Base-by-base conservation (phyloP, 2,113 vertebrate species). In the Myiozetetes cayanensis region DNA sequence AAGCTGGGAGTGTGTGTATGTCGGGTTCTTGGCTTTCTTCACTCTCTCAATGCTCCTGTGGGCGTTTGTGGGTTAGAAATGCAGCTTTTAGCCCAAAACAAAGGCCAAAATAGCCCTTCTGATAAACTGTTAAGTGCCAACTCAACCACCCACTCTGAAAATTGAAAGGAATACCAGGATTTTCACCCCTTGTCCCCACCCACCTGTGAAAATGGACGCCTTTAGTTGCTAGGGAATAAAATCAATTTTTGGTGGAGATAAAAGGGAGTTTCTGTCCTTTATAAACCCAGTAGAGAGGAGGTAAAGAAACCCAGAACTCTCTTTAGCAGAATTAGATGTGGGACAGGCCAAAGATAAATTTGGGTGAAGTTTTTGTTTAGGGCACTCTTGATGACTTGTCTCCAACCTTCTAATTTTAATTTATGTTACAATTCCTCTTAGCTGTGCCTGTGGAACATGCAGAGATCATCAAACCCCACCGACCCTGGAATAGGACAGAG, bases 51-150 rank as follows among this genome's bases (percentile, higher is more conserved):
- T 7, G 37, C 19, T 46, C 31, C 55, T 2, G 71, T 14, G 68
- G 35, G 52, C 6, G 63, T 50, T 62, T 1, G 0, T 3, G 2
- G 1, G 1, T 12, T 0, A 24, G 37, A 30, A 68, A 73, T 0
- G 44, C 49, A 21, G 65, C 19, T 67, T 67, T 47, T 33, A 25
- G 65, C 43, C 39, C 39, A 14, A 4, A 43, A 39, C 37, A 30
- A 30, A 41, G 37, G 39, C 61, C 61, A 7, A 21, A 63, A 41
- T 21, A 30, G 30, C 37, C 61, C 61, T 2, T 8, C 27, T 9
- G 9, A 43, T 6, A 6, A 41, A 14, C 18, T 27, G 27, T 11
- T 18, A 21, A 63, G 37, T 41, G 61, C 37, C 61, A 5, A 6
- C 61, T 30, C 61, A 41, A 63, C 39, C 6, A 31, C 13, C 61